These are phyloP conservation scores for Apodemia hepburni DNA, from an alignment of 2,888 invertebrate genomes.

Conservation along the genomic window DNA sequence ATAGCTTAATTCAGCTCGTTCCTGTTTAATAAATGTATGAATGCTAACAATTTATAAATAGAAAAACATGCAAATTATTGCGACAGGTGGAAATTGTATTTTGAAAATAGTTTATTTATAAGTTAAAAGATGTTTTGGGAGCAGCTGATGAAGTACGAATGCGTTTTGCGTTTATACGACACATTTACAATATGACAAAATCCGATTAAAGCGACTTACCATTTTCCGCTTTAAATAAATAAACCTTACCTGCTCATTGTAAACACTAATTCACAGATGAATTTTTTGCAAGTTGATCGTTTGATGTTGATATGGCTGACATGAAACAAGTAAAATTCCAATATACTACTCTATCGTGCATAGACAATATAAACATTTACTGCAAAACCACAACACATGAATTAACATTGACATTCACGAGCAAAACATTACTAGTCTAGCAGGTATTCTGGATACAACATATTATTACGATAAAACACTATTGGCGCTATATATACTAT, in stretches of 20 bases:
- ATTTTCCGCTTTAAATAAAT: not conserved
- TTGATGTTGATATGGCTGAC: constrained; percentile 7
- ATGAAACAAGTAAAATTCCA: constrained; percentile 9
- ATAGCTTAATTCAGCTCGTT: not conserved
- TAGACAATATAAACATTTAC: constrained; percentile 1
- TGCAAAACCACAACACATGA: not conserved
- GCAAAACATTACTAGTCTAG: not conserved
- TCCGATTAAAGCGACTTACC: not conserved
- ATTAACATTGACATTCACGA: constrained; percentile 5
- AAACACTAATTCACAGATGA: not conserved
- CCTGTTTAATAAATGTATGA: not conserved
- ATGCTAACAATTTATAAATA: not conserved
- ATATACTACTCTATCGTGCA: constrained; percentile 12
- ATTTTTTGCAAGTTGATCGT: constrained; percentile 2
- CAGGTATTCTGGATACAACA: not conserved
- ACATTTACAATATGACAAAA: not conserved
- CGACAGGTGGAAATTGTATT: not conserved
- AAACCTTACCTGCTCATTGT: constrained; percentile 8
- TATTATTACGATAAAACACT: not conserved
- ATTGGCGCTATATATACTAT: not conserved
- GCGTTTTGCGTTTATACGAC: not conserved
- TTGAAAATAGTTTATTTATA: not conserved
- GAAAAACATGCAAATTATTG: not conserved
- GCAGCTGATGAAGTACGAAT: not conserved
- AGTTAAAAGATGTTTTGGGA: not conserved